A percentile compares a stretch with the other conserved stretches of the same genome.
Conservation (phyloP, 2,888 invertebrate genomes). For the Pandemis heparana region DNA sequence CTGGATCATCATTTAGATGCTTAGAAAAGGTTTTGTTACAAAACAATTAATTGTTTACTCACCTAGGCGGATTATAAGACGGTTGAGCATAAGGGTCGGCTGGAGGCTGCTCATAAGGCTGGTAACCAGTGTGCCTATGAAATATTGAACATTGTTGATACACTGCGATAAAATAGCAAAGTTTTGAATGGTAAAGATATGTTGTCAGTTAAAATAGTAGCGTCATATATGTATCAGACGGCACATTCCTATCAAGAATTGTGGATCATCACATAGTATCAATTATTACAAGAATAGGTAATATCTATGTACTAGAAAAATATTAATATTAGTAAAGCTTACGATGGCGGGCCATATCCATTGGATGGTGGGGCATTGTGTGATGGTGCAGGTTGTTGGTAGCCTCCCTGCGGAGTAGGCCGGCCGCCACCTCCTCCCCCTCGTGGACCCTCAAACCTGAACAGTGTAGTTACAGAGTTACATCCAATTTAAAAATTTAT, state of each 20-base stretch:
- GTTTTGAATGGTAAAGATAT: neutral
- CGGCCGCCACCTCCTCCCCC: constrained; percentile 60
- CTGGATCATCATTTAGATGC: constrained; percentile 72
- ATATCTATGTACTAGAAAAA: neutral
- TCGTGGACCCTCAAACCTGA: constrained; percentile 74
- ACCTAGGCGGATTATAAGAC: constrained; percentile 73
- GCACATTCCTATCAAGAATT: constrained; percentile 83
- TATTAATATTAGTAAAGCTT: constrained; percentile 50
- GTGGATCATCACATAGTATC: constrained; percentile 72
- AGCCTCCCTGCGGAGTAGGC: constrained; percentile 62
- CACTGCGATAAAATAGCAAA: constrained; percentile 21
- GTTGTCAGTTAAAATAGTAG: constrained; percentile 65
- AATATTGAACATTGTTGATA: constrained; percentile 18
- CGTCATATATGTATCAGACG: constrained; percentile 83
- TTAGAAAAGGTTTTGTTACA: neutral
- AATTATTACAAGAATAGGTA: constrained; percentile 11
- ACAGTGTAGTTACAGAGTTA: neutral
- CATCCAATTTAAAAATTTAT: no score
- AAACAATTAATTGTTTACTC: constrained; percentile 38
- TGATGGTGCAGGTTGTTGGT: constrained; percentile 63
- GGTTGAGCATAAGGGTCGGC: constrained; percentile 73
- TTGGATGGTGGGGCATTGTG: constrained; percentile 68
- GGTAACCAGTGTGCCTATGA: constrained; percentile 75
- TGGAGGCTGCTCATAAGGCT: constrained; percentile 73
- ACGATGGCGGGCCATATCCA: constrained; percentile 75